A percentile compares a stretch with the other conserved stretches of the same genome.
Conservation (phyloP, 1,140 invertebrate genomes). For the Drosophila nannoptera region DNA sequence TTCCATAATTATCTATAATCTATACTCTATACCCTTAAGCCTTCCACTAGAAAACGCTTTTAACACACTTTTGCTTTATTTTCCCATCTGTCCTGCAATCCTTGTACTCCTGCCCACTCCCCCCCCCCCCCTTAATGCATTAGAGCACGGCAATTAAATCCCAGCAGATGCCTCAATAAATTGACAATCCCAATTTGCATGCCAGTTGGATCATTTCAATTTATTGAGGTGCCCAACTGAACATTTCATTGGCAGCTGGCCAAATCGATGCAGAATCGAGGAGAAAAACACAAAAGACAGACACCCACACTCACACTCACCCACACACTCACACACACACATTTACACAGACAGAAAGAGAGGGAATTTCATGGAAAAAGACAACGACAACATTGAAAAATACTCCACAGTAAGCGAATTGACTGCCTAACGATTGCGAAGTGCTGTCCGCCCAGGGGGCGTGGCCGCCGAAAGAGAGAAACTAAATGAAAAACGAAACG, state of each 20-base stretch:
- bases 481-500: conserved; percentile 43
- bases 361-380: conserved; percentile 36
- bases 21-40: too few relatives aligned
- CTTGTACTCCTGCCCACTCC: too few relatives aligned
- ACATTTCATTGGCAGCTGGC: conserved; percentile 60
- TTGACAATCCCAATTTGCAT: conserved; percentile 37
- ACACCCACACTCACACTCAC: conserved; percentile 35
- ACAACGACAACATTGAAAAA: conserved; percentile 5
- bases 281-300: conserved; percentile 32
- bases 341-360: conserved; percentile 32
- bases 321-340: conserved; percentile 27
- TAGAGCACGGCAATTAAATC: background rate
- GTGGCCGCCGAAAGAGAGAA: conserved; percentile 35
- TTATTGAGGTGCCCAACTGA: conserved; percentile 62
- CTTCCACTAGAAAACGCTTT: too few relatives aligned
- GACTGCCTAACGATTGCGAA: conserved; percentile 22
- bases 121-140: background rate
- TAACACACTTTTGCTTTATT: too few relatives aligned
- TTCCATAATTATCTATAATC: too few relatives aligned
- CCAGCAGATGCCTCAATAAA: conserved; percentile 30
- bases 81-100: too few relatives aligned
- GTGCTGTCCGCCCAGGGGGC: conserved; percentile 49
- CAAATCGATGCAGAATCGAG: conserved; percentile 69
- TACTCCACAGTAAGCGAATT: conserved; percentile 42
- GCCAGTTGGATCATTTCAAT: conserved; percentile 67